These are phyloP conservation scores for Psittacula derbiana DNA, from an alignment of 2,797 vertebrate genomes.

Conservation along the genomic window DNA sequence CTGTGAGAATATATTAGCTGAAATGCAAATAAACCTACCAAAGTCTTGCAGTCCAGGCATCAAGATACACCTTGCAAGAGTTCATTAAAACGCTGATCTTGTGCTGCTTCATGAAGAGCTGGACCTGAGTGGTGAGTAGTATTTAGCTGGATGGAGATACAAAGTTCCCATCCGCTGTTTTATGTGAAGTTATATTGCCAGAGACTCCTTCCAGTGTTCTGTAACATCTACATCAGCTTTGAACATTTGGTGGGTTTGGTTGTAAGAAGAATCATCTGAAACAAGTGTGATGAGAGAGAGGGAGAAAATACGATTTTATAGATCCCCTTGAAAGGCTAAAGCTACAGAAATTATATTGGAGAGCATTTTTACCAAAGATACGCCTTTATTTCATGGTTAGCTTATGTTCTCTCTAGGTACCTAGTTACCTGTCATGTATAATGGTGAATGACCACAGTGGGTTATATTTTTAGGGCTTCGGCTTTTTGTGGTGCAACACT, in stretches of 20 bases:
- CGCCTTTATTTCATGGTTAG: neutral
- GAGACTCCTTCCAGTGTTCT: neutral
- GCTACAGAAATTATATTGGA: neutral
- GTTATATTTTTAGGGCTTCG: slow-evolving; percentile 9
- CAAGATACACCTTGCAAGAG: neutral
- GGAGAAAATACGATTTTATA: neutral
- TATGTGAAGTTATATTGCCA: neutral
- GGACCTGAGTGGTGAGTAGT: neutral
- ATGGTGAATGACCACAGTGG: neutral
- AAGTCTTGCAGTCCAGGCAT: neutral
- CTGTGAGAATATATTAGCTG: neutral
- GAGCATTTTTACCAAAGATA: neutral
- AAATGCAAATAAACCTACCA: neutral
- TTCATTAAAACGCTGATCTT: neutral
- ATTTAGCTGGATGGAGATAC: neutral
- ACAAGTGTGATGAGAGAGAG: neutral
- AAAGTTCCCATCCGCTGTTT: neutral
- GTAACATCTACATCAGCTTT: neutral
- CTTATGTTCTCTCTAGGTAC: neutral
- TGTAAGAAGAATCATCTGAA: neutral
- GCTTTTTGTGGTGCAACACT: neutral
- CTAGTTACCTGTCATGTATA: neutral
- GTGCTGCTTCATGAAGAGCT: neutral
- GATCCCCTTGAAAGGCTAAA: neutral
- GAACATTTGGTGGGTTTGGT: rapidly evolving